phyloP scores from a whole-genome alignment of 53 echinoderm and acorn worm species.

The Holothuria leucospilota region DNA sequence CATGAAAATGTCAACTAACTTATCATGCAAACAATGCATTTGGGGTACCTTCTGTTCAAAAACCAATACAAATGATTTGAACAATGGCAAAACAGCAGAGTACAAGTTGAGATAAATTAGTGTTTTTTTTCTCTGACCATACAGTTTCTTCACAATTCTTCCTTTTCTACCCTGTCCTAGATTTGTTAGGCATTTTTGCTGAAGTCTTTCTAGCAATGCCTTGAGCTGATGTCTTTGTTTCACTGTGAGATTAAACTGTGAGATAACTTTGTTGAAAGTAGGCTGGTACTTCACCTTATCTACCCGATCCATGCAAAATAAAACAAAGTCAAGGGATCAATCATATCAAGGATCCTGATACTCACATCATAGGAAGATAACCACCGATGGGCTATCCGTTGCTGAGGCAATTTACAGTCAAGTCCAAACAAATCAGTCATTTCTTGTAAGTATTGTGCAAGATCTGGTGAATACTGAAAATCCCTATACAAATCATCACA shows the following conservation, averaged over 20 bases:
- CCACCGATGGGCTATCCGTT: conserved; percentile 30
- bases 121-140: too few relatives aligned
- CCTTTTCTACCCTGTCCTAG: conserved; percentile 34
- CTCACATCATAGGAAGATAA: neutral
- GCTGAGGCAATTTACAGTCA: conserved; percentile 21
- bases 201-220: neutral
- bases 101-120: conserved; percentile 45
- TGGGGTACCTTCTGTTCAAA: conserved; percentile 60
- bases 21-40: conserved; percentile 57
- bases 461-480: conserved; percentile 46
- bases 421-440: conserved; percentile 23
- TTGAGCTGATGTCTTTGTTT: neutral
- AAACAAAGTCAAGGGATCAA: conserved; percentile 29
- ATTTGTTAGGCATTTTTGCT: conserved; percentile 36
- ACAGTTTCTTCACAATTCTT: conserved; percentile 43
- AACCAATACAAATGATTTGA: conserved; percentile 63
- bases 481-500: conserved; percentile 42
- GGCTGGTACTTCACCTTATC: neutral
- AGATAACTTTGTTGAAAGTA: neutral
- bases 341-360: neutral
- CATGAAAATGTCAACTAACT: conserved; percentile 50
- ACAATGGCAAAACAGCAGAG: conserved; percentile 51
- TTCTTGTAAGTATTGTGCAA: conserved; percentile 27
- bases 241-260: neutral
- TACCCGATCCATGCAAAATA: conserved; percentile 6